These are phyloP conservation scores for Parasteatoda lunata DNA, from an alignment of 2,888 invertebrate genomes.

Conservation along the genomic window DNA sequence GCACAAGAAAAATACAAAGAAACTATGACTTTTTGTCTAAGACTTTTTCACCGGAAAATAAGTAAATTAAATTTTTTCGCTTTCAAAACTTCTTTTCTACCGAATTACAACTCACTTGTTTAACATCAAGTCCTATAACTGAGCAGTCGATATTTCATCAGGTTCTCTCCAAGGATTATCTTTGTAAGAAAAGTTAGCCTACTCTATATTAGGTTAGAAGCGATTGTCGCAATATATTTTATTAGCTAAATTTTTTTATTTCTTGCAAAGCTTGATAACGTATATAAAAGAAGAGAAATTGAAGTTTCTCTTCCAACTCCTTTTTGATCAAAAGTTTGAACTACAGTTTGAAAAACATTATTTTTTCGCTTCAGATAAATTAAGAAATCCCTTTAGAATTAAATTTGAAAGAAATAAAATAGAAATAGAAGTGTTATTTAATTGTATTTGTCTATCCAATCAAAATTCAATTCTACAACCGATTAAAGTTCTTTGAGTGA, in stretches of 20 bases:
- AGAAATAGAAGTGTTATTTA: too few species aligned
- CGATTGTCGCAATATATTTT: constrained; percentile 26
- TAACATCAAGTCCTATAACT: constrained; percentile 32
- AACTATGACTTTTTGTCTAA: constrained; percentile 4
- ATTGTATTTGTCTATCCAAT: too few species aligned
- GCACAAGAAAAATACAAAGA: neutral
- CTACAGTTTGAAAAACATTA: too few species aligned
- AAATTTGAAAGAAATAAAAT: too few species aligned
- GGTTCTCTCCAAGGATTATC: constrained; percentile 17
- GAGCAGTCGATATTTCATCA: constrained; percentile 29
- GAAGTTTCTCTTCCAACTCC: too few species aligned
- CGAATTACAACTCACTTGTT: constrained; percentile 30
- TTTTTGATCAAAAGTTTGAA: too few species aligned
- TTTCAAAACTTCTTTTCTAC: constrained; percentile 25
- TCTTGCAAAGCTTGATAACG: constrained; percentile 13
- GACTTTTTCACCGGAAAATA: constrained; percentile 7
- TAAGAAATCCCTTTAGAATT: too few species aligned
- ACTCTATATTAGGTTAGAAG: constrained; percentile 40
- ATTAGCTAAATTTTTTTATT: constrained; percentile 19
- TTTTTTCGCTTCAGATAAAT: too few species aligned
- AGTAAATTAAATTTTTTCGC: constrained; percentile 59
- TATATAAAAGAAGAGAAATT: constrained; percentile 9
- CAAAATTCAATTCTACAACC: too few species aligned
- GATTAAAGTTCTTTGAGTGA: too few species aligned
- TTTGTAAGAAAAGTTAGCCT: constrained; percentile 16